A percentile compares a stretch with the other conserved stretches of the same genome.
Conservation (phyloP, 2,888 invertebrate species). For the Dicycla oo region DNA sequence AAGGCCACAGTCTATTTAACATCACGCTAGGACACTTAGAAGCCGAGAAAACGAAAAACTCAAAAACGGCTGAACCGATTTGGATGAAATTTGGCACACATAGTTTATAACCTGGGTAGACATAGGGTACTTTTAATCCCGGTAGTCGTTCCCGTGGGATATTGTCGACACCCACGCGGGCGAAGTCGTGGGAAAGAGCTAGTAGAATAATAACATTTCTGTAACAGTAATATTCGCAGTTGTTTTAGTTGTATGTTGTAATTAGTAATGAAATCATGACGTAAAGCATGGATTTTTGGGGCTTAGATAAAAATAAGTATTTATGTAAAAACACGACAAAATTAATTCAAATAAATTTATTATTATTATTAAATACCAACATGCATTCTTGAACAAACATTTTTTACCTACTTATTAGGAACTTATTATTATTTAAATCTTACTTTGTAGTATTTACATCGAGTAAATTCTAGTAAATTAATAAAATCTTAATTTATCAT, state of each 20-base stretch:
- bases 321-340: background rate
- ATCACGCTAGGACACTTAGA: too few species aligned
- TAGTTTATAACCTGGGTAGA: too few species aligned
- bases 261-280: background rate
- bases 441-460: conserved; percentile 65
- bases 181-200: too few species aligned
- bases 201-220: background rate
- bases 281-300: background rate
- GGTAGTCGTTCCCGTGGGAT: too few species aligned
- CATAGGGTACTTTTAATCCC: too few species aligned
- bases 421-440: conserved; percentile 53
- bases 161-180: too few species aligned
- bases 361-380: conserved; percentile 52
- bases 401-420: conserved; percentile 52
- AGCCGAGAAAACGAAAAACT: too few species aligned
- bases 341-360: conserved; percentile 48
- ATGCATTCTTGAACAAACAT: conserved; percentile 56
- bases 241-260: too few species aligned
- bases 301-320: background rate
- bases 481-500: conserved; percentile 24
- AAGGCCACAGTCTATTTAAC: too few species aligned
- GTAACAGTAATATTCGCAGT: background rate
- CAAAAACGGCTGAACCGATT: too few species aligned
- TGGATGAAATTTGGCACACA: too few species aligned
- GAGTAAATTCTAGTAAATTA: conserved; percentile 61